Evolutionary conservation across 1,140 invertebrate genomes (phyloP), one percentile per base, ranked within the genome.

Genomic region (Dreissena polymorpha): DNA sequence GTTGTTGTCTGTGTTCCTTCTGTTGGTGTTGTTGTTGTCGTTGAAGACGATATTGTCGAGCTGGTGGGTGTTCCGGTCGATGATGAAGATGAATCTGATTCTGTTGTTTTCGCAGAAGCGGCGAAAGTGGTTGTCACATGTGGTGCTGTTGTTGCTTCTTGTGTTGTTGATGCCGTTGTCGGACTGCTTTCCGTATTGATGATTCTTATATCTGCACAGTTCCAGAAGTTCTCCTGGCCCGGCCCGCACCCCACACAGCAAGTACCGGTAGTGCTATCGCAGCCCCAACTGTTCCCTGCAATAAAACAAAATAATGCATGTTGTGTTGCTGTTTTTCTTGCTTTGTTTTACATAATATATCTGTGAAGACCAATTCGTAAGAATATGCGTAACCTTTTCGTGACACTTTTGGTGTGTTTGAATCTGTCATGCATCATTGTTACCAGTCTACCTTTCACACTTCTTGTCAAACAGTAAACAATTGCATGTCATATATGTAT

Each of bases 201-300:
- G 57, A 96, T 95, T 13, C 93, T 85, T 55, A 96, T 94, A 89
- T 96, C 96, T 6, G 95, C 94, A 87, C 96, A 96, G 75, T 94
- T 94, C 76, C 94, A 92, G 88, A 96, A 96, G 8, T 93, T 94
- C 90, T 96, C 96, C 5, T 89, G 87, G 6, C 87, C 86, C 6
- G 16, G 6, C 6, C 93, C 93, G 81, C 92, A 93, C 0, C 93
- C 93, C 13, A 85, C 29, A 77, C 88, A 84, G 57, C 87, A 90
- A 39, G 39, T n/a, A n/a, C n/a, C n/a, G 13, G 63, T 53, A 16
- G 63, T 75, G 8, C 27, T 49, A 60, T 80, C 57, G 82, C 84
- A 89, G 2, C 85, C 87, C 87, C 88, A 90, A 51, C 75, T 86
- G 84, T 91, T 90, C 10, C 87, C 90, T 88, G 85, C 57, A 21